Base-by-base conservation (phyloP, 2,888 invertebrate species). In the Lithosia quadra region DNA sequence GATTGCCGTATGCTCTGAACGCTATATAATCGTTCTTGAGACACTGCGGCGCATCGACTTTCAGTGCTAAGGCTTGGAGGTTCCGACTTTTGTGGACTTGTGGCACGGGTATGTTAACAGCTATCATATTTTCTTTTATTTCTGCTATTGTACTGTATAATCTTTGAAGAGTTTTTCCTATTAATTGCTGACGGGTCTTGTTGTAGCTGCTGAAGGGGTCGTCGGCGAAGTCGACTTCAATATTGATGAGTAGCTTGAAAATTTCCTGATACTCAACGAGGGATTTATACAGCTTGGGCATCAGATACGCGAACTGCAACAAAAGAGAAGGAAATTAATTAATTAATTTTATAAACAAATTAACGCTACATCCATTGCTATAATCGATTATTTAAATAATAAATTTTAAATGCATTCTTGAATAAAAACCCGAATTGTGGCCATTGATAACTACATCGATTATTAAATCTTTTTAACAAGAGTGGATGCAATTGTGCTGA, bases 11-110 rank as follows among this genome's bases (percentile, higher is more conserved):
- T 13, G 95, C 95, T 76, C 95, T 94, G 68, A 96, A 92, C 3
- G 96, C 95, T 43, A 96, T 96, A 84, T 95, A 95, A 84, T 97
- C 97, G 76, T 96, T 95, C 73, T 96, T 94, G 61, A 96, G 89
- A 83, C 96, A 95, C 69, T 92, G 86, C 0, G 96, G 95, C 2
- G 95, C 88, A 80, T 96, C 95, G 1, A 95, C 94, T 80, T 91
- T 91, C 66, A 86, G 85, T 68, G 88, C 84, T 70, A 93, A 81
- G 3, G 76, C 76, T 39, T 92, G 91, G 80, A 95, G 88, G 71
- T 92, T 90, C 72, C 90, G 91, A 57, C 88, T 91, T 66, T 89
- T 91, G 33, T 89, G 90, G 28, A 95, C 81, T 15, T 88, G 84
- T 75, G 83, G 95, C 68, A 84, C 87, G 66, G 80, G 90, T 76